Percentiles rank a stretch among this genome's conserved stretches.
These are phyloP conservation scores for Stenoptilia bipunctidactyla DNA, from an alignment of 2,888 invertebrate species.

Conservation along the genomic window DNA sequence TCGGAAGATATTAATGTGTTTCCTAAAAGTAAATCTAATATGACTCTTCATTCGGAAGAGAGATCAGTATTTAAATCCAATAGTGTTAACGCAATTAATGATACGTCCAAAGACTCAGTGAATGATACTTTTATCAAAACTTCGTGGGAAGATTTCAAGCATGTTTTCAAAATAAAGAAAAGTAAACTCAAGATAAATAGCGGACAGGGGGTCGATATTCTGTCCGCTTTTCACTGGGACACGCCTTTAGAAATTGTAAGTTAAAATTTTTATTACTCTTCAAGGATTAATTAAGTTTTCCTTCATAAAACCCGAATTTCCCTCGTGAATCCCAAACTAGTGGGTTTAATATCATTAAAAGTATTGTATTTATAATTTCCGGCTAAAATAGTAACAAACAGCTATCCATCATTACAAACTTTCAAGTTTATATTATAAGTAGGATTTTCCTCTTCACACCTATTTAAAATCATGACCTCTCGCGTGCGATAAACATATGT, in stretches of 20 bases:
- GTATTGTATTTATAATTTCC: too few species aligned
- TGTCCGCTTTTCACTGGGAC: slow-evolving; percentile 35
- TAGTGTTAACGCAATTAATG: slow-evolving; percentile 27
- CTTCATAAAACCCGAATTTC: too few species aligned
- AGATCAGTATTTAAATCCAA: slow-evolving; percentile 24
- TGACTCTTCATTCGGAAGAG: slow-evolving; percentile 22
- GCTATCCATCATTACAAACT: too few species aligned
- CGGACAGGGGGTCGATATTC: slow-evolving; percentile 29
- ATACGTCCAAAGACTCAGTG: slow-evolving; percentile 13
- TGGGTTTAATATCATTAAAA: too few species aligned
- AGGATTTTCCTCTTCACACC: too few species aligned
- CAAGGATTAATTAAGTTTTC: not conserved
- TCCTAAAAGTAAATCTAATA: slow-evolving; percentile 21
- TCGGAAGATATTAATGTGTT: slow-evolving; percentile 17
- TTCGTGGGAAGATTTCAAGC: slow-evolving; percentile 37
- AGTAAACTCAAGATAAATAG: slow-evolving; percentile 35
- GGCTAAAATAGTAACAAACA: too few species aligned
- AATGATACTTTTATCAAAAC: slow-evolving; percentile 21
- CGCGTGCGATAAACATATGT: too few species aligned
- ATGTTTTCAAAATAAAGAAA: slow-evolving; percentile 27
- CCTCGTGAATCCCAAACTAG: too few species aligned
- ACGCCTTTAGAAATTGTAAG: slow-evolving; percentile 44
- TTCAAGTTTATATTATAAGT: too few species aligned
- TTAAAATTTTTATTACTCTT: slow-evolving; percentile 11
- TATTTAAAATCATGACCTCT: too few species aligned